Percentiles rank a stretch among this genome's conserved stretches.
These are phyloP conservation scores for Leguminivora glycinivorella DNA, from an alignment of 1,140 invertebrate species.

Conservation along the genomic window DNA sequence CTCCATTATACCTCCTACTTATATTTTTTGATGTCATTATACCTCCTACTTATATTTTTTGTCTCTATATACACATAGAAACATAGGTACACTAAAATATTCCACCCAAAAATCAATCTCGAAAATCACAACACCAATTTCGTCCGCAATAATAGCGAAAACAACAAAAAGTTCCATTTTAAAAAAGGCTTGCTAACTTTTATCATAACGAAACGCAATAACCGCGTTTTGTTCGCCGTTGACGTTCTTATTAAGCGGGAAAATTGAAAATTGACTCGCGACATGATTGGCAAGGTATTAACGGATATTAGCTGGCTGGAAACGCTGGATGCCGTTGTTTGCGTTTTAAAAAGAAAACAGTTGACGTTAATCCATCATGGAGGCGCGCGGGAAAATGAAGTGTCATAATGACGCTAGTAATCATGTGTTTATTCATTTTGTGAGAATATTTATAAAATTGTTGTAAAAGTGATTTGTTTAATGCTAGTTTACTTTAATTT, in stretches of 20 bases:
- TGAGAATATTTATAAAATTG: not conserved
- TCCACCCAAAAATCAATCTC: not conserved
- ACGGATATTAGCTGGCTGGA: conserved; percentile 62
- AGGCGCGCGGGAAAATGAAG: conserved; percentile 36
- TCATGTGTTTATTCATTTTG: not conserved
- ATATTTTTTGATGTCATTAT: too few relatives aligned
- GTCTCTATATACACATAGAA: too few relatives aligned
- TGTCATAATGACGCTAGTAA: conserved; percentile 19
- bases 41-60: too few relatives aligned
- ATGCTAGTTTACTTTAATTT: not conserved
- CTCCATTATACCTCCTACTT: too few relatives aligned
- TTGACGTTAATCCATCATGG: conserved; percentile 75
- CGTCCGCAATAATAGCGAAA: conserved; percentile 4
- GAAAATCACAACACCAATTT: not conserved
- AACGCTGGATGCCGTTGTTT: conserved; percentile 61
- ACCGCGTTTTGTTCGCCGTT: conserved; percentile 53
- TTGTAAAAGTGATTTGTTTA: not conserved
- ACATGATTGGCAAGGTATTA: conserved; percentile 68
- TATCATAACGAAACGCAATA: conserved; percentile 25
- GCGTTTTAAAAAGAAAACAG: conserved; percentile 61
- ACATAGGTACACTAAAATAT: conserved; percentile 33
- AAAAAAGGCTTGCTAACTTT: conserved; percentile 28
- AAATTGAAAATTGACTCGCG: conserved; percentile 74
- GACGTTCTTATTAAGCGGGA: conserved; percentile 72
- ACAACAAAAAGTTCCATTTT: conserved; percentile 1